These are phyloP conservation scores for Engraulis encrasicolus DNA, from an alignment of 2,113 vertebrate genomes.

Conservation along the genomic window DNA sequence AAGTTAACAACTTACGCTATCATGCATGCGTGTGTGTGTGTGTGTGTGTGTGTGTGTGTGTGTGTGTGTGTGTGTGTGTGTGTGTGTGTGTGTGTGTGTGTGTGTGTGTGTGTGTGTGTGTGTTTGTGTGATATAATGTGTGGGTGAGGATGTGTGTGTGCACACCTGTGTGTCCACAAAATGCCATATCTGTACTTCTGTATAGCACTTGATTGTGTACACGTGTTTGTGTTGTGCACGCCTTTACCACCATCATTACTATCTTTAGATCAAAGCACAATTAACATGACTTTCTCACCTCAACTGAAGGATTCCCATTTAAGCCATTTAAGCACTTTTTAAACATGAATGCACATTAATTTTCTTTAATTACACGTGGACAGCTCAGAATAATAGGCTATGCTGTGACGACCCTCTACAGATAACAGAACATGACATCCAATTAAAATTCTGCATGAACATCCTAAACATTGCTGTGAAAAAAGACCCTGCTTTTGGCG, in stretches of 20 bases:
- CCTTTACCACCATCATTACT: too few relatives aligned
- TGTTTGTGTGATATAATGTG: too few relatives aligned
- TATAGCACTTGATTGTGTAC: background rate
- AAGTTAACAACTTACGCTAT: constrained; percentile 6
- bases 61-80: constrained; percentile 7
- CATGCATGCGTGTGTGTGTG: background rate
- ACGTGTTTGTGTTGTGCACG: background rate
- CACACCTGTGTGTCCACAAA: background rate
- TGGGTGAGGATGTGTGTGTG: constrained; percentile 8
- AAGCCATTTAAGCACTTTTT: background rate
- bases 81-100: constrained; percentile 25
- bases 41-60: background rate
- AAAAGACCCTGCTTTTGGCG: background rate
- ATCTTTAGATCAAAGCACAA: too few relatives aligned
- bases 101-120: too few relatives aligned
- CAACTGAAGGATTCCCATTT: background rate
- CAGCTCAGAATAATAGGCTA: constrained; percentile 3
- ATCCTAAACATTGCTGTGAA: background rate
- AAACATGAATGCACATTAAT: constrained; percentile 26
- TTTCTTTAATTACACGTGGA: constrained; percentile 23
- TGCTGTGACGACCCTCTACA: background rate
- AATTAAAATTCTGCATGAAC: constrained; percentile 14
- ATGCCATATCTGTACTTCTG: background rate
- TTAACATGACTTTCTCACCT: too few relatives aligned
- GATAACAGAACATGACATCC: constrained; percentile 26